phyloP scores from a whole-genome alignment of 2,888 invertebrate species.

The Luperina testacea region DNA sequence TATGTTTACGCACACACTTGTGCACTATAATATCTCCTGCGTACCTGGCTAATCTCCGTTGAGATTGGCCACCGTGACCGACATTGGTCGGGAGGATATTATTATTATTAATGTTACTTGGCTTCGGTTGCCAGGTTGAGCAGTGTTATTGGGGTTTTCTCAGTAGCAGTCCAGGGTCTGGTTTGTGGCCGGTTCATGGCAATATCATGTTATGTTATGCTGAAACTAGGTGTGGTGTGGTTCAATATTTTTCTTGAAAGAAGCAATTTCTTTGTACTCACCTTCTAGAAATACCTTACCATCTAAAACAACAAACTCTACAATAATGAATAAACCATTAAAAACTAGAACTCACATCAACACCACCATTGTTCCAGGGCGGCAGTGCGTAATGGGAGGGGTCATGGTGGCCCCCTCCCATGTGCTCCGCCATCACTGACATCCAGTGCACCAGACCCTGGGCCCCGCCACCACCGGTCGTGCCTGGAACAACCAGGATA shows the following conservation, averaged over 20 bases:
- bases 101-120: no score
- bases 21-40: no score
- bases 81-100: no score
- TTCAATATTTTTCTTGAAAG: background rate
- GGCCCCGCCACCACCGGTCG: constrained; percentile 91
- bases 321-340: background rate
- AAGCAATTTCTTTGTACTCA: background rate
- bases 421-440: constrained; percentile 99
- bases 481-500: constrained; percentile 72
- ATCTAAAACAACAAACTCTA: background rate
- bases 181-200: no score
- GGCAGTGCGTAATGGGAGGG: constrained; percentile 92
- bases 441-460: constrained; percentile 98
- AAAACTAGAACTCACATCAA: constrained; percentile 90
- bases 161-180: no score
- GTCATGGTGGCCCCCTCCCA: constrained; percentile 95
- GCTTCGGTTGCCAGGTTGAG: no score
- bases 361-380: constrained; percentile 90
- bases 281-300: background rate
- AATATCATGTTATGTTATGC: no score
- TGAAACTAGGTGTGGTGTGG: no score
- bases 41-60: no score
- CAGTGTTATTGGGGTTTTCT: no score
- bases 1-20: no score
- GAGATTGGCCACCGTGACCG: no score